A percentile compares a stretch with the other conserved stretches of the same genome.
phyloP scores from a whole-genome alignment of 2,888 invertebrate genomes.

The Macrosiphum euphorbiae region DNA sequence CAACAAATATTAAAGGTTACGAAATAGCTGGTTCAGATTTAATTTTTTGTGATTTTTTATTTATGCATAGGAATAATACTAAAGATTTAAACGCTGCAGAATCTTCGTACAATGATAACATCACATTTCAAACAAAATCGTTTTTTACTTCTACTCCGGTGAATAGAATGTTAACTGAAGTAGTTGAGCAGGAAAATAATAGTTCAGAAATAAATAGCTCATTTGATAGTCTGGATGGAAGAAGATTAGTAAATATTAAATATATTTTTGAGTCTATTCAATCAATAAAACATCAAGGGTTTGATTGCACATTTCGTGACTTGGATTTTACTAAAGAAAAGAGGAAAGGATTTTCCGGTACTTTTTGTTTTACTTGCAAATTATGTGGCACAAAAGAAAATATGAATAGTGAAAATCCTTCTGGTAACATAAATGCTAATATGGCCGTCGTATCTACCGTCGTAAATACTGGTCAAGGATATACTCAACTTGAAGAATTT shows the following conservation, averaged over 20 bases:
- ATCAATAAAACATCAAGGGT: background rate
- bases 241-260: background rate
- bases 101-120: too few species aligned
- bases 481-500: background rate
- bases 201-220: background rate
- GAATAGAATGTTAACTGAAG: too few species aligned
- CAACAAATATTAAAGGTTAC: too few species aligned
- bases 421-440: background rate
- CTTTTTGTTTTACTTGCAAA: constrained; percentile 21
- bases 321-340: background rate
- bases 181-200: too few species aligned
- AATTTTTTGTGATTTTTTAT: too few species aligned
- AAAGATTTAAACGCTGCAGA: too few species aligned
- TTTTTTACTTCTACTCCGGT: too few species aligned
- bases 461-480: too few species aligned
- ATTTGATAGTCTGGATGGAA: background rate
- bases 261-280: background rate
- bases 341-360: background rate
- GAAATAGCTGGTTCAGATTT: too few species aligned
- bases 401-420: background rate
- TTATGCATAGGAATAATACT: too few species aligned
- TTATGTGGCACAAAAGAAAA: background rate
- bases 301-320: background rate
- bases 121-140: too few species aligned
- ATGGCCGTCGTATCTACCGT: background rate